Evolutionary conservation across 2,113 vertebrate species (phyloP), one percentile per base, ranked within the genome.

Genomic region (Trinectes maculatus): DNA sequence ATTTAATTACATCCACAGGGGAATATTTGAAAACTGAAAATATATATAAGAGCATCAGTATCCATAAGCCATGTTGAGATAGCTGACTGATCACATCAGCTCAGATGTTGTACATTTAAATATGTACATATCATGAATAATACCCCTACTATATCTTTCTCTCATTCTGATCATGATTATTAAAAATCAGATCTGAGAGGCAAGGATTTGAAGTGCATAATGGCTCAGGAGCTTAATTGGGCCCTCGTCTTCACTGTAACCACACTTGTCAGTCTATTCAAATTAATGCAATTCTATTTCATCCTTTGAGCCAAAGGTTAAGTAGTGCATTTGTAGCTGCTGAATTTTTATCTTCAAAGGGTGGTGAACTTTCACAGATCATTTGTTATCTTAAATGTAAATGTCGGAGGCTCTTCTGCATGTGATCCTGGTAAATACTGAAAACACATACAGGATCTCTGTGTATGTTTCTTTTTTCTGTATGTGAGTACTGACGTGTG

Each of bases 61-160:
- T 74, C 62, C 57, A 46, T 7, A 31, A 76, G 63, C 31, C 42
- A 28, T 15, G 39, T 58, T 49, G 36, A 71, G 36, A 59, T 53
- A 60, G 42, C 59, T 61, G 56, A 82, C 48, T 4, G 4, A 8
- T 63, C 46, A 44, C 36, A 79, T 33, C 55, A 58, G 48, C 59
- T 80, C 44, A 70, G 59, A 66, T 4, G 3, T 37, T 10, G 49
- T 18, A 8, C 74, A 47, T 72, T 85, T 61, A 79, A 86, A 86
- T 82, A 83, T 80, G 77, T 63, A 76, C 74, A 83, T 85, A 63
- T 77, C 75, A 82, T 80, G 64, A 75, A 84, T 84, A 84, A 42
- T 49, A 59, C 19, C 55, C 25, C 58, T 21, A 42, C 40, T 58
- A 21, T 5, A 28, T 19, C 29, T 52, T 57, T 43, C 59, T 60